phyloP scores from a whole-genome alignment of 2,797 vertebrate species.

The Graptemys geographica region DNA sequence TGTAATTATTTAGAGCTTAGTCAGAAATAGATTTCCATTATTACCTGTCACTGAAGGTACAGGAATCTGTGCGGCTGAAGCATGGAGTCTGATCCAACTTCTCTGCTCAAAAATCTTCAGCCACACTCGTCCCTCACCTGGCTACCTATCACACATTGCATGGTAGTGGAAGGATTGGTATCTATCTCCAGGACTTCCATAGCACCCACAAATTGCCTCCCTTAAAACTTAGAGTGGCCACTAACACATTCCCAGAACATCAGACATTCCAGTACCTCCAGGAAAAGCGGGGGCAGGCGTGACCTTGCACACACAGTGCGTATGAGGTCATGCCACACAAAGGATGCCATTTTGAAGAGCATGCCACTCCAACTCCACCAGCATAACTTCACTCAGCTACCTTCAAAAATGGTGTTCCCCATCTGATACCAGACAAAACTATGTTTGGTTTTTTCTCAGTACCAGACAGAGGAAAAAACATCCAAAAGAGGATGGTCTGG shows the following conservation, averaged over 20 bases:
- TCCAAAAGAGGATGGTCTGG: too few relatives aligned
- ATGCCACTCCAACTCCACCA: background rate
- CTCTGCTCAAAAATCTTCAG: background rate
- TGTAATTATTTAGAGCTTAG: constrained; percentile 48
- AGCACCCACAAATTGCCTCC: background rate
- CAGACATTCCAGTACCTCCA: background rate
- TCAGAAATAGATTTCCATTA: constrained; percentile 7
- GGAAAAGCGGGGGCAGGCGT: fast-evolving
- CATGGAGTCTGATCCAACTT: background rate
- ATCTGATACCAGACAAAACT: background rate
- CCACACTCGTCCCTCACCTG: background rate
- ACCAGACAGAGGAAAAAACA: background rate
- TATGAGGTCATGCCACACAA: background rate
- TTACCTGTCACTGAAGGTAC: constrained; percentile 9
- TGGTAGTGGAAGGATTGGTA: background rate
- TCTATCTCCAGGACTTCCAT: background rate
- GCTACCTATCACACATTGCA: background rate
- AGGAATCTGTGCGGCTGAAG: background rate
- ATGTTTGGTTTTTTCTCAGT: background rate
- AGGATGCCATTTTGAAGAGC: background rate
- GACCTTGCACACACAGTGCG: background rate
- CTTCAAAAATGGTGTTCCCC: background rate
- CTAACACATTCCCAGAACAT: background rate
- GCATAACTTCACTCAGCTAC: background rate
- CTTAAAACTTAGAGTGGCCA: background rate